Conservation (phyloP, 2,797 vertebrate genomes). For the Epinephelus awoara region DNA sequence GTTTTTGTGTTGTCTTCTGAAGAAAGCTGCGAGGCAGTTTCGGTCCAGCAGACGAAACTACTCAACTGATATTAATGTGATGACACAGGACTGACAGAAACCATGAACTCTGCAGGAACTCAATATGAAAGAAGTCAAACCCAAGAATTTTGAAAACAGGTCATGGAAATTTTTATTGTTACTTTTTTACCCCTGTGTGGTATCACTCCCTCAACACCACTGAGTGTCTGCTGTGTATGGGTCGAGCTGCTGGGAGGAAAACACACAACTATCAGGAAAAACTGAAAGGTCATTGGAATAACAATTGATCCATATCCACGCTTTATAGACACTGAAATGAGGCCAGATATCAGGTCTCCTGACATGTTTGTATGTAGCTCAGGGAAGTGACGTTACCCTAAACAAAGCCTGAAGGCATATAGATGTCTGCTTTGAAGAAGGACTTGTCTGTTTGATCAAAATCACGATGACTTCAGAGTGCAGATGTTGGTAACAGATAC, state of each 20-base stretch:
- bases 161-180: too few species aligned
- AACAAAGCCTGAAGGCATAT: neutral
- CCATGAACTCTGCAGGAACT: neutral
- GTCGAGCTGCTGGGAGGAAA: neutral
- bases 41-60: slow-evolving; percentile 9
- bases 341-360: slow-evolving; percentile 5
- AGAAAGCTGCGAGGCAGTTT: slow-evolving; percentile 20
- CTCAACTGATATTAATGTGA: slow-evolving; percentile 17
- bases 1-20: neutral
- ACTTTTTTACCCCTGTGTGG: too few species aligned
- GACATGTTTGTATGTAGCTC: neutral
- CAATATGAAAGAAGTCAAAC: slow-evolving; percentile 18
- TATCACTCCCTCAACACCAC: too few species aligned
- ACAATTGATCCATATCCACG: neutral
- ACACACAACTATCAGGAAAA: neutral
- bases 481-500: neutral
- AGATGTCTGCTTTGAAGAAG: neutral
- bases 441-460: neutral
- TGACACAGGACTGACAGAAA: slow-evolving; percentile 4
- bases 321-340: slow-evolving; percentile 1
- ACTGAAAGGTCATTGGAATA: slow-evolving; percentile 1
- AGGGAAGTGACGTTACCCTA: neutral
- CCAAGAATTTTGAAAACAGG: slow-evolving; percentile 6
- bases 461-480: slow-evolving; percentile 6
- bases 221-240: neutral